Evolutionary conservation across 2,888 invertebrate genomes (phyloP), one percentile per base, ranked within the genome.

Genomic region (Eumerus sabulonum): DNA sequence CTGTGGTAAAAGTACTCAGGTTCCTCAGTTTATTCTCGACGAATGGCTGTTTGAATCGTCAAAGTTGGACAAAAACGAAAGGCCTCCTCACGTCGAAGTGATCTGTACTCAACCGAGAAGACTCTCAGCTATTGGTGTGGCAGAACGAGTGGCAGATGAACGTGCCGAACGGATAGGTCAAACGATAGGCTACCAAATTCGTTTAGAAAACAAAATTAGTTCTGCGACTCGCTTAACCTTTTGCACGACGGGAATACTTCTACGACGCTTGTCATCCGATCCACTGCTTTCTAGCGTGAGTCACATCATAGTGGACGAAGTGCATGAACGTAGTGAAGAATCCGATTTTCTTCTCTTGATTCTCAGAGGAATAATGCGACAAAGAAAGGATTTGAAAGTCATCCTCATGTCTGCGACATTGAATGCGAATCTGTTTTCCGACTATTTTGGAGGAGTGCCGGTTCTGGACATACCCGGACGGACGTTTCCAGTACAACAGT

Each of bases 371-470:
- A 90, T 96, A 59, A 89, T 96, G 60, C 90, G 90, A 76, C 90
- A 92, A 63, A 92, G 95, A 70, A 92, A 92, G 51, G 93, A 96
- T 85, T 89, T 98, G 59, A 95, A 94, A 84, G 90, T 98, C 0
- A 92, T 98, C 84, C 90, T 98, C 5, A 98, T 98, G 98, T 97
- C 97, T 85, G 98, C 98, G 1, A 96, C 97, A 0, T 88, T 98
- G 84, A 97, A 98, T 87, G 93, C 95, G 0, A 92, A 94, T 36
- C 89, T 96, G 66, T 98, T 98, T 86, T 93, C 95, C 1, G 90
- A 93, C 50, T 98, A 98, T 88, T 98, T 98, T 87, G 86, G 84
- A 0, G 91, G 92, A 42, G 93, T 94, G 70, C 96, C 96, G 1
- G 90, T 96, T 48, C 89, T 97, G 76, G 92, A 94, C 85, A 95